Evolutionary conservation across 2,113 vertebrate genomes (phyloP), one percentile per base, ranked within the genome.

Genomic region (Andinoacara biseriatus): DNA sequence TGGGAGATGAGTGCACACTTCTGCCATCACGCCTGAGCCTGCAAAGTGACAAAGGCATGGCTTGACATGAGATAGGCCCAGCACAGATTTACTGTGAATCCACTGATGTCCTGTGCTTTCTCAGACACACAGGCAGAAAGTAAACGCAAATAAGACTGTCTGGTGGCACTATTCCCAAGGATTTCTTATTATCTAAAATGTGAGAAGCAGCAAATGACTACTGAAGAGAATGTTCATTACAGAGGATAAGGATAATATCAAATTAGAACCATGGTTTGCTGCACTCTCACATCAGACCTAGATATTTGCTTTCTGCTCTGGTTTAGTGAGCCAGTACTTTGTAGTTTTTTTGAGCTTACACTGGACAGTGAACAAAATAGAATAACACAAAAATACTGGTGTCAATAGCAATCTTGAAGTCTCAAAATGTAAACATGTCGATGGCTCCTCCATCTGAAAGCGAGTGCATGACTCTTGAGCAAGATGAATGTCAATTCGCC

Each of bases 401-500:
- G 88, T 89, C 92, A 90, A 88, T 92, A 91, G 88, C 80, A 88
- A 87, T 86, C 85, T 79, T 35, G 81, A 87, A 86, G 74, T 74
- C 46, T 76, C 57, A 49, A 74, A 86, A 93, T 88, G 84, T 87
- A 90, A 91, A 93, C 88, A 89, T 52, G 84, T 87, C 58, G 35
- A 87, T 81, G 81, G 82, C 65, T 43, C 85, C 88, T 87, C 78
- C 76, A 76, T 80, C 72, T 62, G 74, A 91, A 89, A 89, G 74
- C 43, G 78, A 74, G 76, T 26, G 82, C 72, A 57, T 35, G 80
- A 90, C 93, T 95, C 86, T 63, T 82, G 93, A 92, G 92, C 89
- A 80, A 84, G 90, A 94, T 93, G 95, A 95, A 95, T 95, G 95
- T 95, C 94, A 94, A 94, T 90, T 91, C 31, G 77, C 85, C 88